Evolutionary conservation across 2,113 vertebrate genomes (phyloP), one percentile per base, ranked within the genome.

Genomic region (Scomber scombrus): DNA sequence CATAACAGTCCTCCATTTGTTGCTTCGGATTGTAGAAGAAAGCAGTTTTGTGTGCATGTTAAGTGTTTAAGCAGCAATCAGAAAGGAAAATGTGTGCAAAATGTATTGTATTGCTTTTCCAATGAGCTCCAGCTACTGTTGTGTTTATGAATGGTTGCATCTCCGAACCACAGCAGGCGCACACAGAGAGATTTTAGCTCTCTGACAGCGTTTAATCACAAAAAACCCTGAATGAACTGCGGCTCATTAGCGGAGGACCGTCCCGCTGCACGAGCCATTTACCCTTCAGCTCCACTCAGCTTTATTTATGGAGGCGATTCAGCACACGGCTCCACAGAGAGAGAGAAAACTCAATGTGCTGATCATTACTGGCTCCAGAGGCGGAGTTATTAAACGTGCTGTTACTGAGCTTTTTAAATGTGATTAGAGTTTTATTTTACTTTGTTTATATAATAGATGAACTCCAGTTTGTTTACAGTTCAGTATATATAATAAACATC

Each of bases 221-320:
- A 26, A 26, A 26, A 26, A 26, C 23, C 23, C 23, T 74, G 11
- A 47, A 11, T 70, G 54, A 81, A 19, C 29, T 1, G 18, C 3
- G 21, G 16, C 72, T 85, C 79, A 75, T 82, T 82, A 79, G 21
- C 29, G 3, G 31, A 69, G 10, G 11, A n/a, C 13, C 23, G 57
- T 54, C 67, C 66, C 10, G 68, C 49, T 69, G 57, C 64, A 78
- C 21, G 12, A 72, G 15, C n/a, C 67, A 72, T 87, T 77, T 77
- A 69, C 69, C 50, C 67, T 5, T 58, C 62, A 50, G 45, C 69
- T 74, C 34, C 34, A 40, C 34, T 40, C 34, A 40, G 9, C 34
- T 7, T 78, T 61, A 77, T 62, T 81, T 71, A 66, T 78, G 12
- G 52, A 46, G 47, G 31, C 31, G 31, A 7, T 34, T 34, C 31